A percentile compares a stretch with the other conserved stretches of the same genome.
Evolutionary conservation across 2,113 vertebrate genomes (phyloP).

Genomic region (Chauna torquata): DNA sequence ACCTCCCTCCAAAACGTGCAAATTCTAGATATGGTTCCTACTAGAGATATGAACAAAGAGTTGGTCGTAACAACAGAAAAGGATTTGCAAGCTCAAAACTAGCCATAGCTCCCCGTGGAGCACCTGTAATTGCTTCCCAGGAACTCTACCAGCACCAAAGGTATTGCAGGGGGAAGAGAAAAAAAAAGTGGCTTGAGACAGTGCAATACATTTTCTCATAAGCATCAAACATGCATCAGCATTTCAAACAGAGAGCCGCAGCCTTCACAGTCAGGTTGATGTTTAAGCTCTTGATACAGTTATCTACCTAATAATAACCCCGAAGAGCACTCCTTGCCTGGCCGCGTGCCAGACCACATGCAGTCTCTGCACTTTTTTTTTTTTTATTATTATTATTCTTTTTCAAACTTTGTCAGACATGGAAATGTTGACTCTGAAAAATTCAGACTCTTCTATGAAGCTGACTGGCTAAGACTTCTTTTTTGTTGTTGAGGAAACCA

Average conservation of each 20-base stretch:
- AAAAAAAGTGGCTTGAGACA: not conserved
- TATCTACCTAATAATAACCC: slow-evolving; percentile 66
- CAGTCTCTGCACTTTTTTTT: not conserved
- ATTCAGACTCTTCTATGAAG: slow-evolving; percentile 16
- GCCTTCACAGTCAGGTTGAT: slow-evolving; percentile 10
- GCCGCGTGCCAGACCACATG: slow-evolving; percentile 58
- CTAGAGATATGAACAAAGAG: not conserved
- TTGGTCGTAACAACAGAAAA: not conserved
- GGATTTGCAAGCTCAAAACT: not conserved
- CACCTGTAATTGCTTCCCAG: not conserved
- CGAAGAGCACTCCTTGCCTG: slow-evolving; percentile 26
- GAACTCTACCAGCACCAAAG: not conserved
- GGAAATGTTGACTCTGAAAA: slow-evolving; percentile 51
- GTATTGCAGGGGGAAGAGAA: not conserved
- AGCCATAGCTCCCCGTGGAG: not conserved
- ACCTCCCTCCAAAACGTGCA: fast-evolving
- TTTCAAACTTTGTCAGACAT: slow-evolving; percentile 41
- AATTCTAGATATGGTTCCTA: not conserved
- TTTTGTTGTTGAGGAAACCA: slow-evolving; percentile 55
- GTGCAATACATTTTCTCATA: not conserved
- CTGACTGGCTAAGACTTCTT: not conserved
- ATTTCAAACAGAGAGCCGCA: not conserved
- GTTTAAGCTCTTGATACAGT: slow-evolving; percentile 25
- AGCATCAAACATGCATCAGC: not conserved
- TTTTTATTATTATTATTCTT: not conserved